Percentiles rank a stretch among this genome's conserved stretches.
phyloP scores from a whole-genome alignment of 2,113 vertebrate species.

The Peromyscus leucopus region DNA sequence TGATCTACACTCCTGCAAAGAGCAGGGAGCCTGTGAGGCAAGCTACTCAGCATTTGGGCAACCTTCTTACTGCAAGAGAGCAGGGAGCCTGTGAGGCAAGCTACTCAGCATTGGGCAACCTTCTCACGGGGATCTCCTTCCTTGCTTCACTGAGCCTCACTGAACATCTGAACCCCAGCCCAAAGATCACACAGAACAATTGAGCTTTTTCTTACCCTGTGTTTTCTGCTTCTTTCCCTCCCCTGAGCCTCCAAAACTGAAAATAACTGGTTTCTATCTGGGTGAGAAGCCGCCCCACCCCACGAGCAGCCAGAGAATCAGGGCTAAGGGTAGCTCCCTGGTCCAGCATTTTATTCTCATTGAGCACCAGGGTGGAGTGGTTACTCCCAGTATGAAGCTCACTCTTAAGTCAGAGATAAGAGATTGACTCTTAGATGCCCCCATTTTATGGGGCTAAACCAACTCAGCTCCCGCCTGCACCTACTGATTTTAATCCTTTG shows the following conservation, averaged over 20 bases:
- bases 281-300: background rate
- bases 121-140: background rate
- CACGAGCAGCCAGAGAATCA: background rate
- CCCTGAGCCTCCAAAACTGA: background rate
- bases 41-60: background rate
- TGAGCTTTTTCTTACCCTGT: background rate
- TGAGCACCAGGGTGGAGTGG: too few species aligned
- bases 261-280: background rate
- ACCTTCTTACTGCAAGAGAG: background rate
- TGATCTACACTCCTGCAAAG: background rate
- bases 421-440: background rate
- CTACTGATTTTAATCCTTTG: background rate
- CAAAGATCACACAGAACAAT: background rate
- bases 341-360: background rate
- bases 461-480: background rate
- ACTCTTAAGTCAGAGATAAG: background rate
- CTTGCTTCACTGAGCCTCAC: background rate
- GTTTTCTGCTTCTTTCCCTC: background rate
- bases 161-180: background rate
- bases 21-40: too few species aligned
- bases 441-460: background rate
- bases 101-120: background rate
- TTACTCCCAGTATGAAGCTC: background rate
- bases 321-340: background rate
- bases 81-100: background rate